Evolutionary conservation across 2,113 vertebrate species (phyloP).

Genomic region (Petroica traversi): DNA sequence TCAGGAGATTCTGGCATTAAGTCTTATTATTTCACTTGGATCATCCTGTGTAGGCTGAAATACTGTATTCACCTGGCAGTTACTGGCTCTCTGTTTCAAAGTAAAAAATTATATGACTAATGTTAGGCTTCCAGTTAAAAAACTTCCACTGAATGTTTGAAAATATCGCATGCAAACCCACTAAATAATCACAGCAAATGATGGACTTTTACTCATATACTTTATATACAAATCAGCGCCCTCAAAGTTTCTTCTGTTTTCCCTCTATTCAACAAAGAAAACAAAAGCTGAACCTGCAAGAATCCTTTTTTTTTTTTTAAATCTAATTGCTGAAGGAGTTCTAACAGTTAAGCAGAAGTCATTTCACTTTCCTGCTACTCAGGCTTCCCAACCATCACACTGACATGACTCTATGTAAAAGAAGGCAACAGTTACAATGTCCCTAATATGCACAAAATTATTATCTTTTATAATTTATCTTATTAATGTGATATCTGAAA

Average conservation of each 20-base stretch:
- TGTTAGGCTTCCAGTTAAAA: background rate
- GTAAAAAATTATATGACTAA: background rate
- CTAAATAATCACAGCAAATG: background rate
- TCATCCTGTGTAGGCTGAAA: background rate
- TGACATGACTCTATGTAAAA: background rate
- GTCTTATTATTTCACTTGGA: background rate
- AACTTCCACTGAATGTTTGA: background rate
- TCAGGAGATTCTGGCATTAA: background rate
- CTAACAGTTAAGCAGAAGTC: background rate
- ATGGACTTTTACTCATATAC: background rate
- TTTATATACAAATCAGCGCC: background rate
- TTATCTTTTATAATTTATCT: background rate
- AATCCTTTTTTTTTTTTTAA: background rate
- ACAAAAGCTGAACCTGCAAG: background rate
- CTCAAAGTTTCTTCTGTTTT: background rate
- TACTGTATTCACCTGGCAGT: background rate
- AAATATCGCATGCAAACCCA: background rate
- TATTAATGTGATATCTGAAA: background rate
- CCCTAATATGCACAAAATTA: background rate
- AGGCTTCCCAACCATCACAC: background rate
- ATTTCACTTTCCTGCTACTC: background rate
- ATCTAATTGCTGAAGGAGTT: background rate
- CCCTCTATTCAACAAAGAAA: background rate
- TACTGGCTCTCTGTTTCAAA: background rate
- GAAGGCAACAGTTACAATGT: background rate